phyloP scores from a whole-genome alignment of 1,140 invertebrate species.

The Nilaparvata lugens region DNA sequence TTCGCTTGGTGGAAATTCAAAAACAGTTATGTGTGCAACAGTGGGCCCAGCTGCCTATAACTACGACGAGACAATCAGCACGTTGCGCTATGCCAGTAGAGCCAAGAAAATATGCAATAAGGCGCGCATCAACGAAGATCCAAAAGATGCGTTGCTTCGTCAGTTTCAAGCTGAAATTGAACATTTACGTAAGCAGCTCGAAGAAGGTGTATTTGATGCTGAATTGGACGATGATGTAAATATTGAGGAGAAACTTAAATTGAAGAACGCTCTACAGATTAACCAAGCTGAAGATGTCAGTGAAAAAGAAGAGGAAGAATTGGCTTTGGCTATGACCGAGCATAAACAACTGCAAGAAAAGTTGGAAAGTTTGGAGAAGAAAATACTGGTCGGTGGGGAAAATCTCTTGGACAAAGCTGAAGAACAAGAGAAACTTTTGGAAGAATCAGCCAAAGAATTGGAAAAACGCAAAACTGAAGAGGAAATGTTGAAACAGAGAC shows the following conservation, averaged over 20 bases:
- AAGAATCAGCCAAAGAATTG: constrained; percentile 83
- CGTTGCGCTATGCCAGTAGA: constrained; percentile 90
- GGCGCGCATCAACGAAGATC: constrained; percentile 94
- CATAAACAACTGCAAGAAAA: constrained; percentile 64
- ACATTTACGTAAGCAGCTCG: constrained; percentile 76
- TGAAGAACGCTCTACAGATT: not conserved
- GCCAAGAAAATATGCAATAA: constrained; percentile 97
- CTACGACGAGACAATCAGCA: constrained; percentile 96
- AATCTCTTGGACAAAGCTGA: constrained; percentile 97
- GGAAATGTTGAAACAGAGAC: constrained; percentile 65
- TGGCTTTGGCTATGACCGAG: constrained; percentile 33
- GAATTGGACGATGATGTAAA: too few species aligned
- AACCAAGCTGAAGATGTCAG: constrained; percentile 18
- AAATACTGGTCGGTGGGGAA: constrained; percentile 95
- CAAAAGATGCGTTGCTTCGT: constrained; percentile 90
- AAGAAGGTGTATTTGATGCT: constrained; percentile 13
- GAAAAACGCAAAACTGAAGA: constrained; percentile 76
- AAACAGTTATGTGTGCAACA: constrained; percentile 93
- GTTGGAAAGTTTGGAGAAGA: constrained; percentile 83
- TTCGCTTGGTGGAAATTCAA: constrained; percentile 91
- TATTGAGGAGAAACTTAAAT: too few species aligned
- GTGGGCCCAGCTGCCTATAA: constrained; percentile 93
- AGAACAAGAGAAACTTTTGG: constrained; percentile 81
- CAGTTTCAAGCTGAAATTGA: constrained; percentile 97
- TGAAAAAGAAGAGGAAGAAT: constrained; percentile 9